Evolutionary conservation across 1,140 invertebrate genomes (phyloP).

Genomic region (Neodiprion fabricii): DNA sequence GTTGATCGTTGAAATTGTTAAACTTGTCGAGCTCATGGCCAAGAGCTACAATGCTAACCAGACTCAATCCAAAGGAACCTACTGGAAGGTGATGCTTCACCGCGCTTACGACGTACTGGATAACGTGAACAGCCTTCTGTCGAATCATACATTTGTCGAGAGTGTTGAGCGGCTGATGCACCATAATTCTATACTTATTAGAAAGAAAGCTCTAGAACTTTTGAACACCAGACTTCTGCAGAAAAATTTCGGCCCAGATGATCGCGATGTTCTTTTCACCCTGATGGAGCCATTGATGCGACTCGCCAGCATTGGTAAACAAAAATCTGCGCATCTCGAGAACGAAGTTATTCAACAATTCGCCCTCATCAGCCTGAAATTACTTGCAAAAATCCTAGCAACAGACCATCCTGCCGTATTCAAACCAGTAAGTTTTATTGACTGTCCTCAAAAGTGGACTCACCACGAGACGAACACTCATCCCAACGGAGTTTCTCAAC

Average conservation of each 20-base stretch:
- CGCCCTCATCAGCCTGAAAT: conserved; percentile 80
- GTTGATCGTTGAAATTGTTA: conserved; percentile 72
- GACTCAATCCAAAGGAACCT: conserved; percentile 70
- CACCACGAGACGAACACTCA: not conserved
- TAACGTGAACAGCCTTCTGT: conserved; percentile 78
- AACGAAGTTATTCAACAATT: conserved; percentile 78
- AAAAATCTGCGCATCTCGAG: conserved; percentile 59
- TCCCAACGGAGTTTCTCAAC: conserved; percentile 17
- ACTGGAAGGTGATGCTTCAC: conserved; percentile 81
- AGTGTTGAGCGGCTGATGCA: conserved; percentile 76
- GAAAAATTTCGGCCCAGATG: conserved; percentile 66
- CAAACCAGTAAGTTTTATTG: conserved; percentile 54
- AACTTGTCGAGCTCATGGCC: conserved; percentile 70
- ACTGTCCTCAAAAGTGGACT: too few relatives aligned
- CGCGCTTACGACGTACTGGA: conserved; percentile 80
- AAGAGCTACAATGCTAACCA: conserved; percentile 63
- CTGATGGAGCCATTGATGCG: conserved; percentile 69
- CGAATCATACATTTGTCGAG: conserved; percentile 76
- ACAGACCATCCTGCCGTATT: conserved; percentile 69
- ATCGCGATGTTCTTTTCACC: conserved; percentile 59
- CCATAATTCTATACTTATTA: conserved; percentile 72
- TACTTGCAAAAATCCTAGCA: conserved; percentile 76
- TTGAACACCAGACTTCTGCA: conserved; percentile 80
- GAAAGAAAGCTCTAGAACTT: conserved; percentile 83
- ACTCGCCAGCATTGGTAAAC: conserved; percentile 58